These are phyloP conservation scores for Enteromius afrohamiltoni DNA, from an alignment of 2,797 vertebrate species.

Conservation along the genomic window DNA sequence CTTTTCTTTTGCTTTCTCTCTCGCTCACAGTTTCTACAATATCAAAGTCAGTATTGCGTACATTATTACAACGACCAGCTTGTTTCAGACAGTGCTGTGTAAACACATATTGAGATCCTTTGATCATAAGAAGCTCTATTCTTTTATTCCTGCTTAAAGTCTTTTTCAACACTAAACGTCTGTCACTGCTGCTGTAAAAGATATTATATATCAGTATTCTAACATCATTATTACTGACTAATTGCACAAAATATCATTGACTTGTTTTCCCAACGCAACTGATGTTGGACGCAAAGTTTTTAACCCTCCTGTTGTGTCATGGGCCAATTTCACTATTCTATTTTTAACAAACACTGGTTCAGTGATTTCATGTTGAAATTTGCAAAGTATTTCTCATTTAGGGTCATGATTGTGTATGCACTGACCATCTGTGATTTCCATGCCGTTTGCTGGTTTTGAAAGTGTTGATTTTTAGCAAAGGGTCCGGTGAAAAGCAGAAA, in stretches of 20 bases:
- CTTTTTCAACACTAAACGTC: background rate
- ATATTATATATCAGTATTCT: background rate
- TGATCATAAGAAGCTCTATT: background rate
- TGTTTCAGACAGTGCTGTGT: background rate
- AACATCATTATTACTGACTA: background rate
- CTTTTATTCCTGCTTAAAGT: too few species aligned
- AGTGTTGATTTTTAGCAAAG: background rate
- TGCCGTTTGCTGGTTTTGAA: background rate
- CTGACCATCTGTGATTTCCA: background rate
- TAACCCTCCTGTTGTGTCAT: background rate
- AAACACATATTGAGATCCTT: background rate
- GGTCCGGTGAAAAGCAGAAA: background rate
- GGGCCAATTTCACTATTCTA: background rate
- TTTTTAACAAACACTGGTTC: background rate
- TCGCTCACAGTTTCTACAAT: background rate
- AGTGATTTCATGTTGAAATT: background rate
- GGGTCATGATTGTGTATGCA: background rate
- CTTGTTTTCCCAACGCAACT: background rate
- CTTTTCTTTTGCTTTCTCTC: too few species aligned
- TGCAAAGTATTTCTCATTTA: background rate
- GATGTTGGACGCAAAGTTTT: background rate
- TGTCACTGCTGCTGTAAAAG: background rate
- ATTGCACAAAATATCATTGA: background rate
- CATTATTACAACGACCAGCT: background rate
- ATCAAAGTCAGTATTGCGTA: background rate